A percentile compares a stretch with the other conserved stretches of the same genome.
phyloP scores from a whole-genome alignment of 2,797 vertebrate species.

The Xenentodon cancila region DNA sequence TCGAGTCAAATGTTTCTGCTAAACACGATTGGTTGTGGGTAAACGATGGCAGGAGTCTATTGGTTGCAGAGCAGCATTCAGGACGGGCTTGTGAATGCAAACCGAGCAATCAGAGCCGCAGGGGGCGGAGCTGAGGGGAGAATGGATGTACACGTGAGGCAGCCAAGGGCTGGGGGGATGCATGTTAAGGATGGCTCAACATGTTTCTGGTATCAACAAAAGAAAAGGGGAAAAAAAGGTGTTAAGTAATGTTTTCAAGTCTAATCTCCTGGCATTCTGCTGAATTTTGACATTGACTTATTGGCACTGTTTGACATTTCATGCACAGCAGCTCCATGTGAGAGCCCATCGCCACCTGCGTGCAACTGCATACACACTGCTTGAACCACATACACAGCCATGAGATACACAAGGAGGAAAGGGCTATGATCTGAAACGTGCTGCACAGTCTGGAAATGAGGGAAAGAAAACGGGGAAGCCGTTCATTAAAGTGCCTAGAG shows the following conservation, averaged over 20 bases:
- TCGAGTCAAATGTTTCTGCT: slow-evolving; percentile 25
- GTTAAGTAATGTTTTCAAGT: slow-evolving; percentile 15
- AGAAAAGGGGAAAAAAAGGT: slow-evolving; percentile 22
- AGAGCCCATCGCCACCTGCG: slow-evolving; percentile 6
- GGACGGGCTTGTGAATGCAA: slow-evolving; percentile 47
- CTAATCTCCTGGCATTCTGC: slow-evolving; percentile 11
- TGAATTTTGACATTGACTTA: not conserved
- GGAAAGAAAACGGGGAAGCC: not conserved
- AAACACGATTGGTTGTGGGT: slow-evolving; percentile 36
- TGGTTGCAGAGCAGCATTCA: slow-evolving; percentile 35
- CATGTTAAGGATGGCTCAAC: slow-evolving; percentile 54
- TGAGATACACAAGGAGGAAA: slow-evolving; percentile 6
- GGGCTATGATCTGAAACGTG: slow-evolving; percentile 7
- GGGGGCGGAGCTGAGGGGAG: slow-evolving; percentile 48
- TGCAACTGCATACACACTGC: not conserved
- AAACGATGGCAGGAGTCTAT: slow-evolving; percentile 38
- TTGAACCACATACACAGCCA: slow-evolving; percentile 54
- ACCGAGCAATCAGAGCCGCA: slow-evolving; percentile 60
- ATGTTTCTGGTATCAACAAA: slow-evolving; percentile 30
- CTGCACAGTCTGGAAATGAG: not conserved
- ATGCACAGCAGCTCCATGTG: slow-evolving; percentile 30
- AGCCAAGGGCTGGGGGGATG: slow-evolving; percentile 29
- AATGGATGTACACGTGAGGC: slow-evolving; percentile 71
- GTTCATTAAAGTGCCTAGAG: not conserved
- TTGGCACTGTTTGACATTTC: not conserved